Conservation (phyloP, 2,797 vertebrate species). For the Esox lucius region DNA sequence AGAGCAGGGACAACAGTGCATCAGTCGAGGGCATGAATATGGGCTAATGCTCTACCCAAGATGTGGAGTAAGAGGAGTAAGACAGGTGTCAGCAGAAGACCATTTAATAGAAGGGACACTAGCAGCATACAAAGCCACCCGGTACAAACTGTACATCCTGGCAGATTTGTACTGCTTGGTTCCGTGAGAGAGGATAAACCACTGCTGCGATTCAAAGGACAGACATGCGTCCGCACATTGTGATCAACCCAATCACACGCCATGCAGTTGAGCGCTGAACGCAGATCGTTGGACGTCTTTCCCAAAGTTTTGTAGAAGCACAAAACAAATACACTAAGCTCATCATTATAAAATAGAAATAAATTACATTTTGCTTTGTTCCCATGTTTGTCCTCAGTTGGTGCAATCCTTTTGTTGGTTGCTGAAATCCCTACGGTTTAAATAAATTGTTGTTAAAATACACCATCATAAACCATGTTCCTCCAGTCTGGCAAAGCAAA, state of each 20-base stretch:
- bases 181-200: not conserved
- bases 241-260: not conserved
- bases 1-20: not conserved
- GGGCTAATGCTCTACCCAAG: not conserved
- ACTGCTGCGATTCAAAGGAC: not conserved
- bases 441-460: too few species aligned
- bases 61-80: not conserved
- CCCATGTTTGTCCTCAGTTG: too few species aligned
- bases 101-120: not conserved
- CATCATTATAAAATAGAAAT: too few species aligned
- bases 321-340: not conserved
- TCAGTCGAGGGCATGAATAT: not conserved
- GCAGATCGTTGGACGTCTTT: too few species aligned
- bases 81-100: not conserved
- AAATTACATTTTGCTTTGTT: too few species aligned
- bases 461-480: too few species aligned
- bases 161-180: not conserved
- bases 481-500: too few species aligned
- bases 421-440: too few species aligned
- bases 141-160: not conserved
- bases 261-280: too few species aligned
- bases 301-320: not conserved
- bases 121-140: not conserved
- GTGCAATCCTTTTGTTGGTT: too few species aligned
- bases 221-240: not conserved